A percentile compares a stretch with the other conserved stretches of the same genome.
These are phyloP conservation scores for Labrus mixtus DNA, from an alignment of 2,113 vertebrate genomes.

Conservation along the genomic window DNA sequence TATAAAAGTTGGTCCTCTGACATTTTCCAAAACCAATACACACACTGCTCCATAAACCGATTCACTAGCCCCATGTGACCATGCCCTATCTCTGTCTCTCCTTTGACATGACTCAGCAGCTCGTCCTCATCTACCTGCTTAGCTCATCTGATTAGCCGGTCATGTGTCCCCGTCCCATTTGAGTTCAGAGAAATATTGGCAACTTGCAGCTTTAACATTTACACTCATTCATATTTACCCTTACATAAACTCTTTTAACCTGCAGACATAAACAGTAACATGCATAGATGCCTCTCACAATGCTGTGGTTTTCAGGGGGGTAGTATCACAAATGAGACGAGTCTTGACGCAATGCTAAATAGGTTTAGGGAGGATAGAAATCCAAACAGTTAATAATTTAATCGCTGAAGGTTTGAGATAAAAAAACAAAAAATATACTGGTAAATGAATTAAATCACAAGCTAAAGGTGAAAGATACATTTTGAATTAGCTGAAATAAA, in stretches of 20 bases:
- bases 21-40: neutral
- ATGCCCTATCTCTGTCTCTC: neutral
- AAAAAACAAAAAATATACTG: no score
- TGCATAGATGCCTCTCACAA: no score
- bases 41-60: neutral
- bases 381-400: no score
- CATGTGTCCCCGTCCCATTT: conserved; percentile 47
- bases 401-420: no score
- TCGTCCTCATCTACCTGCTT: conserved; percentile 24
- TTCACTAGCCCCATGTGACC: neutral
- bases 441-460: no score
- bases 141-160: conserved; percentile 24
- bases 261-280: neutral
- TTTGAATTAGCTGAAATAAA: no score
- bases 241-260: neutral
- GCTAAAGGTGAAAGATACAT: no score
- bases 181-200: conserved; percentile 37
- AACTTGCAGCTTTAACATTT: neutral
- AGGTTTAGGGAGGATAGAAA: no score
- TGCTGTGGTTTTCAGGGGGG: no score
- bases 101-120: conserved; percentile 48
- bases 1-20: neutral
- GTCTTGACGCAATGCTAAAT: no score
- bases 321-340: no score
- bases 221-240: neutral